Evolutionary conservation across 2,888 invertebrate genomes (phyloP).

Genomic region (Conops quadrifasciatus): DNA sequence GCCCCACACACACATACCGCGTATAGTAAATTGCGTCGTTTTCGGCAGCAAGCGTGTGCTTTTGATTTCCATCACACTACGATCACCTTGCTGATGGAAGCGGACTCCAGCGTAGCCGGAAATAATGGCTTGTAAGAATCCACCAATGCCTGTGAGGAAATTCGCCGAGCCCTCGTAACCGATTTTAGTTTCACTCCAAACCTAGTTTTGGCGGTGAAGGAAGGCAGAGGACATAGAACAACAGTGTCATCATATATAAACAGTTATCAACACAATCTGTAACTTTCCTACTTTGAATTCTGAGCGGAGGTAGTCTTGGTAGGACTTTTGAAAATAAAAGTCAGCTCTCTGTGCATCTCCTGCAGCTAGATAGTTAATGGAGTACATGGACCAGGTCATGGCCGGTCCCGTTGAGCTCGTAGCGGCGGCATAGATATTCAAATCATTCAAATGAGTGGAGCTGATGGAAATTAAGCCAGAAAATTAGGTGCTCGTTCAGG

Average conservation of each 20-base stretch:
- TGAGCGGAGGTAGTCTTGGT: constrained; percentile 68
- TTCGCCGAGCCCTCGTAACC: constrained; percentile 69
- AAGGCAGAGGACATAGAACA: not conserved
- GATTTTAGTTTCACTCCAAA: constrained; percentile 70
- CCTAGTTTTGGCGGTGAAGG: constrained; percentile 56
- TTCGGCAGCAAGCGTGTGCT: constrained; percentile 35
- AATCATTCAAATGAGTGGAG: constrained; percentile 66
- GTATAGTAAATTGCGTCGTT: constrained; percentile 38
- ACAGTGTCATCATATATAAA: too few relatives aligned
- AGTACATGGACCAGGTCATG: constrained; percentile 74
- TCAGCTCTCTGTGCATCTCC: constrained; percentile 65
- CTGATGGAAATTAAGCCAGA: constrained; percentile 44
- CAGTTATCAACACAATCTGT: not conserved
- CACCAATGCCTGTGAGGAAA: constrained; percentile 72
- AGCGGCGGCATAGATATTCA: constrained; percentile 68
- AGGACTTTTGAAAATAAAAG: constrained; percentile 67
- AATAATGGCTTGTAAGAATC: constrained; percentile 69
- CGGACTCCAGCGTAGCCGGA: constrained; percentile 70
- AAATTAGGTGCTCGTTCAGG: too few relatives aligned
- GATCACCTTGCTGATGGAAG: constrained; percentile 60
- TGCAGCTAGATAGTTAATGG: constrained; percentile 68
- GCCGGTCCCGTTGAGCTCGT: constrained; percentile 69
- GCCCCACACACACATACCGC: too few relatives aligned
- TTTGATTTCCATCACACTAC: constrained; percentile 40
- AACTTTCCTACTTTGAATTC: constrained; percentile 68